Conservation (phyloP, 2,113 vertebrate genomes). For the Chionis minor region DNA sequence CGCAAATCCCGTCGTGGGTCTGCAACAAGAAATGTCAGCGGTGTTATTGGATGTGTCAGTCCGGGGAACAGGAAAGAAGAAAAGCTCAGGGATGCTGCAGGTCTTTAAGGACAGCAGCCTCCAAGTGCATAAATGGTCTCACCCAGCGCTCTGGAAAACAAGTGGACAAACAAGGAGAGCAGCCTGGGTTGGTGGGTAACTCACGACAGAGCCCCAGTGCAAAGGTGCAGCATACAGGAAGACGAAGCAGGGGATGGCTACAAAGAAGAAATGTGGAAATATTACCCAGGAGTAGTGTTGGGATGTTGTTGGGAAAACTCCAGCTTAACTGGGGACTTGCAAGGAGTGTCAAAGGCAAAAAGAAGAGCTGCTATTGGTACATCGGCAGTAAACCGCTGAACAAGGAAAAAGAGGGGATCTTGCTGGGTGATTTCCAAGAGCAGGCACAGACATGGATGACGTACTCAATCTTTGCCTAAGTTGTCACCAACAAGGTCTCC, state of each 20-base stretch:
- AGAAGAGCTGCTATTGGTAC: not conserved
- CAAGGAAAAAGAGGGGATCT: not conserved
- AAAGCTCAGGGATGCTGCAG: not conserved
- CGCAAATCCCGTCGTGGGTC: not conserved
- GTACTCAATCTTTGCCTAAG: not conserved
- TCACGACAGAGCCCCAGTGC: not conserved
- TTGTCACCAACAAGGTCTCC: not conserved
- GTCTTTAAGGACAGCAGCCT: not conserved
- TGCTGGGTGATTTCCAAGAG: not conserved
- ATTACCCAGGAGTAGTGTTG: rapidly evolving
- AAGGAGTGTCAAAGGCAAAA: not conserved
- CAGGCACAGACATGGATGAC: not conserved
- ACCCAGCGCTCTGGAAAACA: not conserved
- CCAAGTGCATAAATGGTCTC: not conserved
- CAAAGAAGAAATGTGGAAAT: not conserved
- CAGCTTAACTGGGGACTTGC: not conserved
- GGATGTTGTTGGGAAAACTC: not conserved
- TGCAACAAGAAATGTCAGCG: not conserved
- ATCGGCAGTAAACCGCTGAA: not conserved
- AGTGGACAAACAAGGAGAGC: not conserved
- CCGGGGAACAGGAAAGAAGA: not conserved
- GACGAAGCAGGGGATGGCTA: not conserved
- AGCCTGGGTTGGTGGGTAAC: not conserved
- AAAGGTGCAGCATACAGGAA: not conserved
- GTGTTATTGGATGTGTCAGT: not conserved